Evolutionary conservation across 2,797 vertebrate genomes (phyloP).

Genomic region (Amblyopsis hoosieri): DNA sequence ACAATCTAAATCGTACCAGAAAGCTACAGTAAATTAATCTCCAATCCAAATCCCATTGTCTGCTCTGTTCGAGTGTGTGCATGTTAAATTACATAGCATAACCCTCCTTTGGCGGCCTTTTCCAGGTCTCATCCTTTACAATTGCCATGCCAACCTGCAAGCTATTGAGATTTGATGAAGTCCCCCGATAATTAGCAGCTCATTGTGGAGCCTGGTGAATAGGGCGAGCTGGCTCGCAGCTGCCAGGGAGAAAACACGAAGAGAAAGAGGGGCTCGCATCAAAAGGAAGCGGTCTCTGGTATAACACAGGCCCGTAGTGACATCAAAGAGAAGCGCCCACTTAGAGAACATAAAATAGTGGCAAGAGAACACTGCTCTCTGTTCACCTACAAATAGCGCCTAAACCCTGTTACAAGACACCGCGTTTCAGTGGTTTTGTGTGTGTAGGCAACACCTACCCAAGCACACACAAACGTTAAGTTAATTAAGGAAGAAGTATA

Average conservation of each 20-base stretch:
- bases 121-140: slow-evolving; percentile 43
- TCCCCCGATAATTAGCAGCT: slow-evolving; percentile 74
- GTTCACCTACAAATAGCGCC: slow-evolving; percentile 63
- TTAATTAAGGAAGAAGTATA: neutral
- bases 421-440: slow-evolving; percentile 14
- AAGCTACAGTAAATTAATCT: slow-evolving; percentile 15
- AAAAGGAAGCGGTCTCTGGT: slow-evolving; percentile 54
- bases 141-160: slow-evolving; percentile 72
- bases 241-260: slow-evolving; percentile 53
- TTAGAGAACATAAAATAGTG: slow-evolving; percentile 34
- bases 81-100: neutral
- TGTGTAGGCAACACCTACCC: neutral
- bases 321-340: neutral
- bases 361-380: slow-evolving; percentile 38
- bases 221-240: slow-evolving; percentile 42
- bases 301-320: slow-evolving; percentile 10
- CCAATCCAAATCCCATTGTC: slow-evolving; percentile 23
- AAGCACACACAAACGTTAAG: neutral
- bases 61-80: slow-evolving; percentile 16
- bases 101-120: slow-evolving; percentile 42
- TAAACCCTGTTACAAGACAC: slow-evolving; percentile 55
- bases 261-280: slow-evolving; percentile 50
- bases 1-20: neutral
- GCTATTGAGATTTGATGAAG: slow-evolving; percentile 62
- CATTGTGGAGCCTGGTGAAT: slow-evolving; percentile 67